These are phyloP conservation scores for Colius striatus DNA, from an alignment of 2,113 vertebrate species.

Conservation along the genomic window DNA sequence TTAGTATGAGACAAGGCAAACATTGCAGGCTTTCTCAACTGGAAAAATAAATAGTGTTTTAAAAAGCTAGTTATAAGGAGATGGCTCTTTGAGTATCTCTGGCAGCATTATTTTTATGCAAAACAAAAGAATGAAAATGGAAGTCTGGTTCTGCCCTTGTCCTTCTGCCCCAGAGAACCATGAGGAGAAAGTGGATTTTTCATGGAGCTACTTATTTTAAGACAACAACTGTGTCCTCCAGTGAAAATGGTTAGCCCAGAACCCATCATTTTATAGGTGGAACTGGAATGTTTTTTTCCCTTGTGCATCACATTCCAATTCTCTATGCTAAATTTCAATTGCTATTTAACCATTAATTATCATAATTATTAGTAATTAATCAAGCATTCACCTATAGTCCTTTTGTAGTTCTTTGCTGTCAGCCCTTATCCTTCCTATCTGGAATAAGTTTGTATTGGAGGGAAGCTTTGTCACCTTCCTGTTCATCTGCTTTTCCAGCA, in stretches of 20 bases:
- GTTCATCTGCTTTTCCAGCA: neutral
- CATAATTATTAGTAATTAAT: neutral
- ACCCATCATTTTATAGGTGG: neutral
- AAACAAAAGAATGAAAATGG: neutral
- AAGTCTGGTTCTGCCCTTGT: neutral
- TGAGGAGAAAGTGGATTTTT: neutral
- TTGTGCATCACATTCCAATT: neutral
- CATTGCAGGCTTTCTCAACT: neutral
- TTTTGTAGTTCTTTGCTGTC: neutral
- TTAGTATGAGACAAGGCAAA: neutral
- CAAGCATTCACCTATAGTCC: neutral
- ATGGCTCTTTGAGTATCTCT: neutral
- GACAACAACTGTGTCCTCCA: neutral
- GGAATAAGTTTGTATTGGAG: neutral
- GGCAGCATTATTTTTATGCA: neutral
- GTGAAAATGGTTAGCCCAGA: neutral
- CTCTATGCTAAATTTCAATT: neutral
- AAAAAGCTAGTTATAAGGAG: neutral
- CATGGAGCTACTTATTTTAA: neutral
- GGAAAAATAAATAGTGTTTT: neutral
- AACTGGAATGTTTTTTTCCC: neutral
- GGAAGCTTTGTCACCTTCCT: neutral
- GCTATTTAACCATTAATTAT: neutral
- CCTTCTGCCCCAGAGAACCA: neutral
- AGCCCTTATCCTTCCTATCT: neutral